A percentile compares a stretch with the other conserved stretches of the same genome.
Evolutionary conservation across 2,113 vertebrate species (phyloP).

Genomic region (Enhydra lutris): DNA sequence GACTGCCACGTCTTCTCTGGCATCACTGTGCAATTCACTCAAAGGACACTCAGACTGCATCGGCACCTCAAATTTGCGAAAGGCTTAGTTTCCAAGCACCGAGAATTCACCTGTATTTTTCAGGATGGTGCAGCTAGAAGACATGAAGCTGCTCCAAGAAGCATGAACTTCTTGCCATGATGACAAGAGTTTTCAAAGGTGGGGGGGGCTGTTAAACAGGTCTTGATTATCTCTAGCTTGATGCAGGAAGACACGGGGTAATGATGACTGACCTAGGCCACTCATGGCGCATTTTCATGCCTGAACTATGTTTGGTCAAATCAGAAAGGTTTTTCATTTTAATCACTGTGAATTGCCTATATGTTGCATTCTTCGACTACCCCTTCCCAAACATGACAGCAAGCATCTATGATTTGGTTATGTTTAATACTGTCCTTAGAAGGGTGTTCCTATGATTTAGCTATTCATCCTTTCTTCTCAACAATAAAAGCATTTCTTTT

Average conservation of each 20-base stretch:
- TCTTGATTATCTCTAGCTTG: not conserved
- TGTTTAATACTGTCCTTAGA: not conserved
- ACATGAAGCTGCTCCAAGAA: not conserved
- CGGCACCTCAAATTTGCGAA: conserved; percentile 25
- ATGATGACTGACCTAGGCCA: not conserved
- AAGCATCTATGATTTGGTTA: not conserved
- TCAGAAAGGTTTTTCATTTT: not conserved
- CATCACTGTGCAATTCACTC: conserved; percentile 73
- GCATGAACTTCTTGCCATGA: not conserved
- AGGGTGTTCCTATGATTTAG: not conserved
- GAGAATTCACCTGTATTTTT: not conserved
- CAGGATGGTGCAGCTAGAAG: not conserved
- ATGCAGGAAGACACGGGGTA: not conserved
- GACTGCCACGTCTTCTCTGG: conserved; percentile 78
- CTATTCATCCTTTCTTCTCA: not conserved
- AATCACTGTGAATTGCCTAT: not conserved
- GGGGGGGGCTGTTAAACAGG: not conserved
- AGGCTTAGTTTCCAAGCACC: not conserved
- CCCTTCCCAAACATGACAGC: not conserved
- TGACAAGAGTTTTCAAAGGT: not conserved
- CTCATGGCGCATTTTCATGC: not conserved
- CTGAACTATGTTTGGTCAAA: not conserved
- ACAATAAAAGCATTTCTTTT: not conserved
- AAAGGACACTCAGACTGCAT: conserved; percentile 58
- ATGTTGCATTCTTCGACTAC: not conserved